These are phyloP conservation scores for Sycobia sp. DNA, from an alignment of 1,140 invertebrate genomes.

Conservation along the genomic window DNA sequence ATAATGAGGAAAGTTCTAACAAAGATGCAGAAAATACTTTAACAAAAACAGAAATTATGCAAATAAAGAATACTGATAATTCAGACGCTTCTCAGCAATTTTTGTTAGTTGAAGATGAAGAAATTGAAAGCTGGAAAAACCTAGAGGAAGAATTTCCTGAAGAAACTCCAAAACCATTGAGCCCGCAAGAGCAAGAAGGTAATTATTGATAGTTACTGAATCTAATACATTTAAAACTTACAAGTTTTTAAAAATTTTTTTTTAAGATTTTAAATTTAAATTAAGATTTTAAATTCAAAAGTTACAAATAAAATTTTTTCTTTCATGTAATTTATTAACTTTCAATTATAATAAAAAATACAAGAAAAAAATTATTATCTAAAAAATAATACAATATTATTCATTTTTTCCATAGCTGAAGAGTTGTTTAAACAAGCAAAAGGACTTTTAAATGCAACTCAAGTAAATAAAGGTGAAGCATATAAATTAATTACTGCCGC, in stretches of 20 bases:
- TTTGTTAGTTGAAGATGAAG: slow-evolving; percentile 16
- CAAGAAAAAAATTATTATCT: neutral
- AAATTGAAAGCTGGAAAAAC: slow-evolving; percentile 38
- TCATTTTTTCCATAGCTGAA: slow-evolving; percentile 61
- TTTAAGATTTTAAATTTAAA: neutral
- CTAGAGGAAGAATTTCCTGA: slow-evolving; percentile 58
- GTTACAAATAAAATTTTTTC: neutral
- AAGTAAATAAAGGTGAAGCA: slow-evolving; percentile 69
- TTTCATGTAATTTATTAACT: neutral
- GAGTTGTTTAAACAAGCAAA: slow-evolving; percentile 71
- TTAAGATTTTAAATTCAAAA: neutral
- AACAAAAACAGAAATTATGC: slow-evolving; percentile 41
- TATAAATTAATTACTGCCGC: slow-evolving; percentile 75
- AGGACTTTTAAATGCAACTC: slow-evolving; percentile 69
- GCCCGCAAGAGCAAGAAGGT: slow-evolving; percentile 69
- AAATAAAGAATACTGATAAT: slow-evolving; percentile 31
- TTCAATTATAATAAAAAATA: neutral
- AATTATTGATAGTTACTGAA: slow-evolving; percentile 6
- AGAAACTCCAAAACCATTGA: slow-evolving; percentile 61
- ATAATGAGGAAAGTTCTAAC: slow-evolving; percentile 35
- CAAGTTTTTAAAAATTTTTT: neutral
- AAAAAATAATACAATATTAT: neutral
- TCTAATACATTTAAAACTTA: neutral
- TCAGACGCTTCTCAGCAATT: slow-evolving; percentile 21
- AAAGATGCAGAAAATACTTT: slow-evolving; percentile 37